phyloP scores from a whole-genome alignment of 2,113 vertebrate genomes.

The Salminus brasiliensis region DNA sequence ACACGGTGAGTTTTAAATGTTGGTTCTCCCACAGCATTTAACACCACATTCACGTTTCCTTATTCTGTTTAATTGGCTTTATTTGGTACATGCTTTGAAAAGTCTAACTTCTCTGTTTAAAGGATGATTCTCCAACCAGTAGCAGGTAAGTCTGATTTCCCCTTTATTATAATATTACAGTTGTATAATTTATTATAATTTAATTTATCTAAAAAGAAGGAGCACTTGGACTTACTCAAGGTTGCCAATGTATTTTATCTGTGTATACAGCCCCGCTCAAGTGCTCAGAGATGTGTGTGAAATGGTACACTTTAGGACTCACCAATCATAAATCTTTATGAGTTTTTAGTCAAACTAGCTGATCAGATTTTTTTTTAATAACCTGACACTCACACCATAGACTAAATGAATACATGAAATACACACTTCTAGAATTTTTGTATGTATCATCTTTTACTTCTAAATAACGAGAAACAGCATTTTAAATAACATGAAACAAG shows the following conservation, averaged over 20 bases:
- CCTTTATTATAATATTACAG: neutral
- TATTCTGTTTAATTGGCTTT: neutral
- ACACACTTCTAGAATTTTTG: too few species aligned
- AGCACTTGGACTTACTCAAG: neutral
- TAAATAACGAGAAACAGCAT: too few species aligned
- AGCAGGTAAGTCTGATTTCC: neutral
- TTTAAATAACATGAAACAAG: too few species aligned
- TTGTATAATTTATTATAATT: too few species aligned
- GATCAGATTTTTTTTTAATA: too few species aligned
- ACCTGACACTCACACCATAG: too few species aligned
- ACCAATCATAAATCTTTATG: too few species aligned
- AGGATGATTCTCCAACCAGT: constrained; percentile 17
- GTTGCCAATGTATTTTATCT: too few species aligned
- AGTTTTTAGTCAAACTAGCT: too few species aligned
- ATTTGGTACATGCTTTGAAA: neutral
- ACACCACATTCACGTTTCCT: neutral
- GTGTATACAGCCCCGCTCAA: neutral
- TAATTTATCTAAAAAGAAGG: neutral
- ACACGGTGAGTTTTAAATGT: constrained; percentile 72
- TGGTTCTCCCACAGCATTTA: neutral
- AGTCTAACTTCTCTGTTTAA: neutral
- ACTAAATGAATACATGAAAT: too few species aligned
- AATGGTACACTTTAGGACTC: neutral
- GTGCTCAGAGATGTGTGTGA: neutral
- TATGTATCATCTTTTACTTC: too few species aligned